A percentile compares a stretch with the other conserved stretches of the same genome.
Evolutionary conservation across 2,888 invertebrate genomes (phyloP).

Genomic region (Tipula vernalis): DNA sequence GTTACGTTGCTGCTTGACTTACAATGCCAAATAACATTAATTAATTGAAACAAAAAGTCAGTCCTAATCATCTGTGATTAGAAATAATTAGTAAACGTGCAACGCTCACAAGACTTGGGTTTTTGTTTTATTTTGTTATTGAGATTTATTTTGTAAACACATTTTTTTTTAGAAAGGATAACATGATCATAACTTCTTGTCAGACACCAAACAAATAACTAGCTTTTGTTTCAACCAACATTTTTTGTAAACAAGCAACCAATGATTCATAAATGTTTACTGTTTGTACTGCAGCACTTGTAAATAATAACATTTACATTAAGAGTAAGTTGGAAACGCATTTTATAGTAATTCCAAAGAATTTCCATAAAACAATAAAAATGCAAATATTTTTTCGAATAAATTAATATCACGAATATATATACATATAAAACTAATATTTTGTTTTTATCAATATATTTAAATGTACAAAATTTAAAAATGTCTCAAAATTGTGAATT

Average conservation of each 20-base stretch:
- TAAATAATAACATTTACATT: neutral
- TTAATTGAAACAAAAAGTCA: too few species aligned
- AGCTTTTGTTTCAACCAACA: neutral
- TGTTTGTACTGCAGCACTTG: neutral
- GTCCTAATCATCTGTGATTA: too few species aligned
- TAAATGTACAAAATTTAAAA: neutral
- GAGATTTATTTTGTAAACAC: neutral
- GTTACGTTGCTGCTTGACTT: too few species aligned
- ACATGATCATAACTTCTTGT: neutral
- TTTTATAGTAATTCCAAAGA: neutral
- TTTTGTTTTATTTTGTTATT: neutral
- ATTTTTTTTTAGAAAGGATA: neutral
- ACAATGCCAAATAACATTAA: too few species aligned
- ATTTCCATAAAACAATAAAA: neutral
- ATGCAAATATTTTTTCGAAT: neutral
- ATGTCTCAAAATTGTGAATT: neutral
- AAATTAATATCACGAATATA: neutral
- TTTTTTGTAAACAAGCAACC: neutral
- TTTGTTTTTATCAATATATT: neutral
- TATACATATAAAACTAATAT: neutral
- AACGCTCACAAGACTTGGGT: too few species aligned
- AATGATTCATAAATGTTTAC: neutral
- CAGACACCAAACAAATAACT: neutral
- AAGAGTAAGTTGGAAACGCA: neutral
- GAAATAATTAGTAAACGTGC: too few species aligned